These are phyloP conservation scores for Molothrus aeneus DNA, from an alignment of 2,797 vertebrate species.

Conservation along the genomic window DNA sequence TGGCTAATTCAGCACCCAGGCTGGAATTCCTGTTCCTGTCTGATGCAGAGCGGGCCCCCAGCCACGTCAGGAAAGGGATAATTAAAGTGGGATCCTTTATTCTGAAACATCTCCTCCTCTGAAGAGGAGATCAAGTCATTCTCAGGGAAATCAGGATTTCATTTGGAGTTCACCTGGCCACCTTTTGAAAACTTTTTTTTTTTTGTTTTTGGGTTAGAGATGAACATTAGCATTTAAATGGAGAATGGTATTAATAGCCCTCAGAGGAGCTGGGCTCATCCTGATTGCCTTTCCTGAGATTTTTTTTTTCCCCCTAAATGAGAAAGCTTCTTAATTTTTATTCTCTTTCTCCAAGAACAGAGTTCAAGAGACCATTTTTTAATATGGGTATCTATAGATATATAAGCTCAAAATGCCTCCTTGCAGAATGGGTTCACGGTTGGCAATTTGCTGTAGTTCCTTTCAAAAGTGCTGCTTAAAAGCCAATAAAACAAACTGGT, in stretches of 20 bases:
- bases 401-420: not conserved
- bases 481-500: not conserved
- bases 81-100: not conserved
- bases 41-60: not conserved
- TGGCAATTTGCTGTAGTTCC: not conserved
- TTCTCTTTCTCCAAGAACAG: constrained; percentile 4
- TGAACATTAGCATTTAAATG: constrained; percentile 79
- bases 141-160: constrained; percentile 59
- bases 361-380: constrained; percentile 24
- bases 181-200: constrained; percentile 33
- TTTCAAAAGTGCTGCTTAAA: not conserved
- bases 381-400: no score
- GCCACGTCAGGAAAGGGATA: not conserved
- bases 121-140: constrained; percentile 47
- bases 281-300: constrained; percentile 21
- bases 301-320: not conserved
- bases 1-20: not conserved
- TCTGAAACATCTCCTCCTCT: not conserved
- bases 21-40: not conserved
- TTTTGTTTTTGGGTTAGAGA: constrained; percentile 38
- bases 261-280: constrained; percentile 49
- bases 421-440: not conserved
- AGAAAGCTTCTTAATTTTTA: constrained; percentile 25
- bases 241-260: constrained; percentile 57
- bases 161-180: constrained; percentile 63